phyloP scores from a whole-genome alignment of 2,113 vertebrate genomes.

The Cercopithecus mona region DNA sequence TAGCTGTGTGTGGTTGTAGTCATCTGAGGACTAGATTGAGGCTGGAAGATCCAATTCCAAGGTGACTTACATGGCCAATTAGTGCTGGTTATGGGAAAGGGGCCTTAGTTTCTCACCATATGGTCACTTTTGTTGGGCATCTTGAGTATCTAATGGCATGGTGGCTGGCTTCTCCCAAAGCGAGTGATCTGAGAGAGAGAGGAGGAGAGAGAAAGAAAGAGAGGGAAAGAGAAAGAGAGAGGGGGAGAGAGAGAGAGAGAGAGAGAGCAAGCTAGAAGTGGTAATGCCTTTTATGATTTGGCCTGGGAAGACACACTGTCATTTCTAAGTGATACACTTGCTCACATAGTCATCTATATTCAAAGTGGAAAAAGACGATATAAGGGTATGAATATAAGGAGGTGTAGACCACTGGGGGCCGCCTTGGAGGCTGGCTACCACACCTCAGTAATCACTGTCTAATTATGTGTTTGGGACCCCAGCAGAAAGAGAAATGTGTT shows the following conservation, averaged over 20 bases:
- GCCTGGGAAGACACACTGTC: background rate
- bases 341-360: background rate
- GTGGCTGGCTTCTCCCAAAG: background rate
- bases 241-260: rapidly evolving
- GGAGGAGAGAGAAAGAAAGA: background rate
- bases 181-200: background rate
- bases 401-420: background rate
- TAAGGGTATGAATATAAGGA: background rate
- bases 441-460: background rate
- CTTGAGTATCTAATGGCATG: background rate
- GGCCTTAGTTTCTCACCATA: background rate
- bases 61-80: background rate
- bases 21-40: background rate
- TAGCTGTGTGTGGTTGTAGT: background rate
- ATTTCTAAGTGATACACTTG: background rate
- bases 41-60: background rate
- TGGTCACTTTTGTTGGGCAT: background rate
- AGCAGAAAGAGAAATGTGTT: background rate
- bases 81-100: background rate
- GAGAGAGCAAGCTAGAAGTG: background rate
- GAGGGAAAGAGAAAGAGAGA: background rate
- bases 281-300: background rate
- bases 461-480: background rate
- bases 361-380: background rate
- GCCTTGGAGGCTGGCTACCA: background rate